Evolutionary conservation across 1,140 invertebrate genomes (phyloP), one percentile per base, ranked within the genome.

Genomic region (Streblospio benedicti): DNA sequence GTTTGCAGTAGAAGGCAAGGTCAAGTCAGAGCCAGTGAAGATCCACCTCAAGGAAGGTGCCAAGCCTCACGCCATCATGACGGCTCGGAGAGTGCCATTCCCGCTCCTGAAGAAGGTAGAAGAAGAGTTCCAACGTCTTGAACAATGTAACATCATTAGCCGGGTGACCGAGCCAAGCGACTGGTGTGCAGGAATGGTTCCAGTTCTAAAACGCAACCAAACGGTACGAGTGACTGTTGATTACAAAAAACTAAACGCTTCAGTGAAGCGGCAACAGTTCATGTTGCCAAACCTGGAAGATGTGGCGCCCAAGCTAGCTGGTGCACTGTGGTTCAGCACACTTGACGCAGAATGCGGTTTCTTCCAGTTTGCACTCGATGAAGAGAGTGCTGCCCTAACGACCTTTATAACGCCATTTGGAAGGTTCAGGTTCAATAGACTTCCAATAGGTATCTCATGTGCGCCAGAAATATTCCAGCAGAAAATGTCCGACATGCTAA

Each of bases 261-360:
- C 28, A 2, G 61, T 64, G n/a, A 41, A 43, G 25, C n/a, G 63
- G 25, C 49, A 38, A 12, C 66, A 61, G 33, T 59, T 51, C 52
- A 6, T 12, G 14, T 57, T 51, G 12, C 41, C 18, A 9, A 62
- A 52, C 3, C n/a, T 60, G 14, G 63, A 65, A n/a, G 60, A 67
- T n/a, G 33, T 65, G 14, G 27, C 32, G n/a, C 16, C 30, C n/a
- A 69, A 73, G 57, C 60, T 81, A 31, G 49, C 56, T 30, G 72
- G 71, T 18, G 67, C 73, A 54, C 74, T 69, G 67, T 59, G 72
- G 44, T 82, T 81, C 65, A 73, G 71, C 5, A 75, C 72, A 38
- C 59, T 82, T 18, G 80, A 82, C 72, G 71, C 73, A 6, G 76
- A 71, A 43, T 59, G 67, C 49, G 77, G 75, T 6, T 82, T 79